Evolutionary conservation across 1,140 invertebrate genomes (phyloP).

Genomic region (Atta colombica): DNA sequence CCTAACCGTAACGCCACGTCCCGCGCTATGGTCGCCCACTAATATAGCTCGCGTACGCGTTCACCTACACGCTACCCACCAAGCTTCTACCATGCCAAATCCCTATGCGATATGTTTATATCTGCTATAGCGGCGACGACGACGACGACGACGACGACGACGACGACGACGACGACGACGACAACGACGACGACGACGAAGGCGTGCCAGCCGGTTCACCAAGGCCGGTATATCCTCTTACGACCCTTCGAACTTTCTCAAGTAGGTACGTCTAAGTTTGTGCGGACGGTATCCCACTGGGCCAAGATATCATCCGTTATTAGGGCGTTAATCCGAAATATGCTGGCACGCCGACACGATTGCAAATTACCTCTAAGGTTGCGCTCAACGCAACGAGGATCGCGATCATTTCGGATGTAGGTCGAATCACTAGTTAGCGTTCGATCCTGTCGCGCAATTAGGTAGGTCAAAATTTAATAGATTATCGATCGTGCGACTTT

Average conservation of each 20-base stretch:
- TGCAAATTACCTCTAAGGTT: conserved; percentile 78
- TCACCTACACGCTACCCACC: conserved; percentile 40
- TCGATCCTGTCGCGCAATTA: conserved; percentile 31
- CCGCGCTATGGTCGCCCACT: conserved; percentile 26
- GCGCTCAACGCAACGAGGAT: conserved; percentile 14
- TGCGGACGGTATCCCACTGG: conserved; percentile 77
- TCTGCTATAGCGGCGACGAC: conserved; percentile 36
- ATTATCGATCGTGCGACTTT: conserved; percentile 21
- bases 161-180: not conserved
- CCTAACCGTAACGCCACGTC: conserved; percentile 48
- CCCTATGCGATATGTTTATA: conserved; percentile 79
- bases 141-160: not conserved
- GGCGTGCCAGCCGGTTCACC: conserved; percentile 35
- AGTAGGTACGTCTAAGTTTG: conserved; percentile 79
- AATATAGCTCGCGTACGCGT: conserved; percentile 51
- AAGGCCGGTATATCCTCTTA: conserved; percentile 75
- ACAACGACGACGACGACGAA: not conserved
- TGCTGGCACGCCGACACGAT: conserved; percentile 73
- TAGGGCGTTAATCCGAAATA: conserved; percentile 82
- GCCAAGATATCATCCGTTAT: conserved; percentile 82
- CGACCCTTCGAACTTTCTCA: conserved; percentile 75
- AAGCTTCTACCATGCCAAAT: conserved; percentile 67
- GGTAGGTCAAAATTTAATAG: conserved; percentile 28
- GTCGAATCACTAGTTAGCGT: not conserved
- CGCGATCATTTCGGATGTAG: conserved; percentile 35